These are phyloP conservation scores for Trichogramma pretiosum DNA, from an alignment of 1,140 invertebrate genomes.

Conservation along the genomic window DNA sequence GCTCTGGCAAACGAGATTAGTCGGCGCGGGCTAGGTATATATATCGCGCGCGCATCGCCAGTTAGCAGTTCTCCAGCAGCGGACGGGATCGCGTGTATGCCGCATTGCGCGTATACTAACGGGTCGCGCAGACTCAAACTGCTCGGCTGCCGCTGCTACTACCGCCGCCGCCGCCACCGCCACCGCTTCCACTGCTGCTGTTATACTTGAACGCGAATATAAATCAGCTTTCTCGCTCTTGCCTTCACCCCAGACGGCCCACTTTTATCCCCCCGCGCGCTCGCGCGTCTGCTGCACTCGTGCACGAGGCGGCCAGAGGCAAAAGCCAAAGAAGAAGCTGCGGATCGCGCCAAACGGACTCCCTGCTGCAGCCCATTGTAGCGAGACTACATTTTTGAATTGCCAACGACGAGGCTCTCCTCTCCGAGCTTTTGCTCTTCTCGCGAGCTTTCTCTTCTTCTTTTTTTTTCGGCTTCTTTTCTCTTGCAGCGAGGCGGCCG, in stretches of 20 bases:
- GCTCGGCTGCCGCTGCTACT: too few relatives aligned
- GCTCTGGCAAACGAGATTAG: slow-evolving; percentile 20
- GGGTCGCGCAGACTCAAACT: slow-evolving; percentile 16
- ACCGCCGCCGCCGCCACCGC: slow-evolving; percentile 2
- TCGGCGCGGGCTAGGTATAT: slow-evolving; percentile 12
- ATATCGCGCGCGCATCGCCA: too few relatives aligned
- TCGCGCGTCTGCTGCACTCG: not conserved
- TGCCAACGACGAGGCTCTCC: not conserved
- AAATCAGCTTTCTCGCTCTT: slow-evolving; percentile 5
- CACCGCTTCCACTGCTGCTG: too few relatives aligned
- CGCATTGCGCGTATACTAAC: slow-evolving; percentile 17
- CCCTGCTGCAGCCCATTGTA: too few relatives aligned
- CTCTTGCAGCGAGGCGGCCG: too few relatives aligned
- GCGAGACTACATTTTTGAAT: too few relatives aligned
- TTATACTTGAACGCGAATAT: slow-evolving; percentile 14
- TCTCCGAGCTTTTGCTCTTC: not conserved
- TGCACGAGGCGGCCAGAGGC: too few relatives aligned
- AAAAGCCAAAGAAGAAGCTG: too few relatives aligned
- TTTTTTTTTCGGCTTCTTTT: too few relatives aligned
- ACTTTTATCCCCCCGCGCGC: not conserved
- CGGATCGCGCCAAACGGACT: too few relatives aligned
- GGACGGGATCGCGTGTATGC: too few relatives aligned
- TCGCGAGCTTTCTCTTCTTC: not conserved
- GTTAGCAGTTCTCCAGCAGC: too few relatives aligned
- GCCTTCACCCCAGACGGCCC: not conserved